Evolutionary conservation across 2,113 vertebrate species (phyloP).

Genomic region (Zosterops japonicus): DNA sequence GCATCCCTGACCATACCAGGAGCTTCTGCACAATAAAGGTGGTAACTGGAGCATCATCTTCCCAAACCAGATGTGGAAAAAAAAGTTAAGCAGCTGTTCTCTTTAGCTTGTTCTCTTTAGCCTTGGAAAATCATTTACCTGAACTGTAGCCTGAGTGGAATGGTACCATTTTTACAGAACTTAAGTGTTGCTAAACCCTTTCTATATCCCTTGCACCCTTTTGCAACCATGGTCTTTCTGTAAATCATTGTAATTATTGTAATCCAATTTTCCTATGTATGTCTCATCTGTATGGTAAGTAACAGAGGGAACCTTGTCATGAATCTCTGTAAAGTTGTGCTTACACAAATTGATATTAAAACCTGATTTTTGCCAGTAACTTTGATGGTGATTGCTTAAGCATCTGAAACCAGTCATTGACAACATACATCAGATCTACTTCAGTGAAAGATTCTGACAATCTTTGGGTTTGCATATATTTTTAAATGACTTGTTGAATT

Average conservation of each 20-base stretch:
- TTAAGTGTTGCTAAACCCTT: neutral
- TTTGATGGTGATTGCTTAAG: neutral
- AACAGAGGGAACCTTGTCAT: neutral
- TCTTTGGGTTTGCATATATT: neutral
- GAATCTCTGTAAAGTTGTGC: neutral
- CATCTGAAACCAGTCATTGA: neutral
- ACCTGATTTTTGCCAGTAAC: neutral
- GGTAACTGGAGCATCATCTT: neutral
- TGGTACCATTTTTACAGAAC: neutral
- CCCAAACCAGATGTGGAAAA: too few relatives aligned
- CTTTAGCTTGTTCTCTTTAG: neutral
- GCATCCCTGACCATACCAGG: fast-evolving
- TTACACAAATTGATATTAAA: neutral
- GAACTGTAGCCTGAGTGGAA: neutral
- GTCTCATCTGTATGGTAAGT: neutral
- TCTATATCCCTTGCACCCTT: neutral
- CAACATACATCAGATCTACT: neutral
- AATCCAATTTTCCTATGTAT: neutral
- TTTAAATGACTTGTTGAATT: neutral
- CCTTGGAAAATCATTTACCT: neutral
- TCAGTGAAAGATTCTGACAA: neutral
- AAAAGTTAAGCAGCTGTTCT: neutral
- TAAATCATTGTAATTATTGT: neutral
- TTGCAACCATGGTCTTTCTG: neutral
- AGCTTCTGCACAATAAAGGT: neutral